phyloP scores from a whole-genome alignment of 2,113 vertebrate species.

The Ameiurus melas region DNA sequence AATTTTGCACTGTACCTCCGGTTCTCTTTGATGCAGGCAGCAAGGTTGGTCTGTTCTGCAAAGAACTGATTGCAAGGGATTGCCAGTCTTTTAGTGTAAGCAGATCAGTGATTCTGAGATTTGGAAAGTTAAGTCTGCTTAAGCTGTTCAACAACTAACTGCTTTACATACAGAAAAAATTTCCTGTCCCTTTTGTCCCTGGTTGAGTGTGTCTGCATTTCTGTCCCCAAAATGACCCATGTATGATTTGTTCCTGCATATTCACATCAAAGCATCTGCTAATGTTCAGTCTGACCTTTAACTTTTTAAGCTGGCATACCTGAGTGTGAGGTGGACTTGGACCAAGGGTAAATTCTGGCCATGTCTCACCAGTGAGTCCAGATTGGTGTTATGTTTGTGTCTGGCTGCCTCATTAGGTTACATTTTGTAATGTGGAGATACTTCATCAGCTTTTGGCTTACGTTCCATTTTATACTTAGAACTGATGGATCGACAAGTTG shows the following conservation, averaged over 20 bases:
- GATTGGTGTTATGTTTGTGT: constrained; percentile 13
- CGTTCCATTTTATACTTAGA: neutral
- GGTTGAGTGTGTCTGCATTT: neutral
- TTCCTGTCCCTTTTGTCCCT: neutral
- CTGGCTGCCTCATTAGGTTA: constrained; percentile 18
- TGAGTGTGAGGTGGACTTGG: neutral
- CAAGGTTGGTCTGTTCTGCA: too few relatives aligned
- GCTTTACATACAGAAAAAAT: neutral
- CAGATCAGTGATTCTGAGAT: neutral
- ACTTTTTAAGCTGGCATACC: neutral
- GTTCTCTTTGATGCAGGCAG: too few relatives aligned
- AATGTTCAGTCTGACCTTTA: constrained; percentile 15
- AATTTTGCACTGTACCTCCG: too few relatives aligned
- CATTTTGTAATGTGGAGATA: neutral
- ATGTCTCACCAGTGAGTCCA: neutral
- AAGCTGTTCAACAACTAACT: neutral
- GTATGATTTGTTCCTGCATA: neutral
- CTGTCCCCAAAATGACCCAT: neutral
- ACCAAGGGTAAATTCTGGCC: neutral
- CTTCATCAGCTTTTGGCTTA: neutral
- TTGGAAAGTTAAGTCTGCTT: neutral
- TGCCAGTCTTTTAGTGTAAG: neutral
- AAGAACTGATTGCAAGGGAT: neutral
- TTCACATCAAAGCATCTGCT: neutral
- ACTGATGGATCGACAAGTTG: neutral